Base-by-base conservation (phyloP, 2,113 vertebrate species). In the Numenius arquata region DNA sequence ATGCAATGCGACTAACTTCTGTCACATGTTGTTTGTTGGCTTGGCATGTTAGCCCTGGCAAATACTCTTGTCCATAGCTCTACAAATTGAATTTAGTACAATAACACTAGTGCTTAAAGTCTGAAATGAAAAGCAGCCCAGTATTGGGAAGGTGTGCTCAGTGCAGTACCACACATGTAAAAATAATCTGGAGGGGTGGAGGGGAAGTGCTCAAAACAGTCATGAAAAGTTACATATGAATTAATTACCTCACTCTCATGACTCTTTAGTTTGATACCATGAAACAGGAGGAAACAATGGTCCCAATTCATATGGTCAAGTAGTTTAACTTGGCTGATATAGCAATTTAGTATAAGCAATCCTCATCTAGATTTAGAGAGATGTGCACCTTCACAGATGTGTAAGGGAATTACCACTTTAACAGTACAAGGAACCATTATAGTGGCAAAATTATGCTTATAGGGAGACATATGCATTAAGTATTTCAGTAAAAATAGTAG, bases 271-370 rank as follows among this genome's bases (percentile, higher is more conserved):
- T 76, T 50, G 63, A 85, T 80, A 76, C n/a, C 50, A 15, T 70
- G 63, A 95, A 93, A 91, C 9, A 53, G 71, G 55, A 88, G 82
- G 75, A 76, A 91, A 95, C 84, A 96, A 68, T 78, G 43, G 68
- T 77, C 45, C 52, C 61, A 84, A 20, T 95, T 96, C 91, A 89
- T 81, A 13, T 0, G 2, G 76, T 15, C 27, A 34, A 88, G 77
- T 68, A 67, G 65, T 75, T 96, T 93, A 89, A 63, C 38, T 94
- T 78, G 81, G 55, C 66, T 81, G n/a, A 48, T 81, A 45, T 0
- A 76, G 8, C 68, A 66, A 70, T 66, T 95, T 26, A 62, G 48
- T 77, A 38, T 73, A 73, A 90, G 55, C 55, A 90, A 27, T 22
- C 32, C 80, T 76, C 9, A 1, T 48, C 59, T 48, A 58, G 68